These are phyloP conservation scores for Gallinago solitaria DNA, from an alignment of 2,797 vertebrate genomes.

Conservation along the genomic window DNA sequence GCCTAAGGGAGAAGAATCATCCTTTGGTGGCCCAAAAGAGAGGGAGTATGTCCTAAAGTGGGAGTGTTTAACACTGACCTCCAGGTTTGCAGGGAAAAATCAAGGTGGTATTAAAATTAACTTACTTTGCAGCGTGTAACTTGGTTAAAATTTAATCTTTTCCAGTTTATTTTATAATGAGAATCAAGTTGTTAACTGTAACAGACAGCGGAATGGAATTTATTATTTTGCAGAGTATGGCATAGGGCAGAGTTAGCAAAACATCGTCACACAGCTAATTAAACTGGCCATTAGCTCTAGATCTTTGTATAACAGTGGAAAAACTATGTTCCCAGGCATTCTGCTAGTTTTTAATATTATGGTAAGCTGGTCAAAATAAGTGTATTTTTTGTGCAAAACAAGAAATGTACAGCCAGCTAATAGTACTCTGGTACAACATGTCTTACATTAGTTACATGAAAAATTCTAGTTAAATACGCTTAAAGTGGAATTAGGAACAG, in stretches of 20 bases:
- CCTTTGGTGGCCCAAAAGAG: neutral
- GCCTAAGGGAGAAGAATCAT: neutral
- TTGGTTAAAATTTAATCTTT: constrained; percentile 46
- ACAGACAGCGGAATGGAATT: constrained; percentile 46
- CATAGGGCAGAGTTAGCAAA: neutral
- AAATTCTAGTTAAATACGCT: constrained; percentile 39
- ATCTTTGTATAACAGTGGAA: neutral
- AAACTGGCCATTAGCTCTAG: constrained; percentile 5
- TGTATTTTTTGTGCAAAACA: constrained; percentile 17
- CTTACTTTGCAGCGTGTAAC: neutral
- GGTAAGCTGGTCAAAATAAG: constrained; percentile 45
- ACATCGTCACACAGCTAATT: constrained; percentile 29
- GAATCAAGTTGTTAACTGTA: constrained; percentile 51
- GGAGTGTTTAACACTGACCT: neutral
- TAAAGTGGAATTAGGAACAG: constrained; percentile 39
- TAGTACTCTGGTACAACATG: constrained; percentile 1
- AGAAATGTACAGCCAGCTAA: constrained; percentile 11
- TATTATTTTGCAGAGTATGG: constrained; percentile 49
- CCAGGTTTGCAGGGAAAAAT: neutral
- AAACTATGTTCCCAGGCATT: constrained; percentile 30
- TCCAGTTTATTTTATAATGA: constrained; percentile 53
- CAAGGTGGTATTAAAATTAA: neutral
- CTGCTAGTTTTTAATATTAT: neutral
- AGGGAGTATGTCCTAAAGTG: neutral
- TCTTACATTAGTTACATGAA: constrained; percentile 28